Percentiles rank a stretch among this genome's conserved stretches.
Evolutionary conservation across 2,888 invertebrate genomes (phyloP).

Genomic region (Calliphora vomitoria): DNA sequence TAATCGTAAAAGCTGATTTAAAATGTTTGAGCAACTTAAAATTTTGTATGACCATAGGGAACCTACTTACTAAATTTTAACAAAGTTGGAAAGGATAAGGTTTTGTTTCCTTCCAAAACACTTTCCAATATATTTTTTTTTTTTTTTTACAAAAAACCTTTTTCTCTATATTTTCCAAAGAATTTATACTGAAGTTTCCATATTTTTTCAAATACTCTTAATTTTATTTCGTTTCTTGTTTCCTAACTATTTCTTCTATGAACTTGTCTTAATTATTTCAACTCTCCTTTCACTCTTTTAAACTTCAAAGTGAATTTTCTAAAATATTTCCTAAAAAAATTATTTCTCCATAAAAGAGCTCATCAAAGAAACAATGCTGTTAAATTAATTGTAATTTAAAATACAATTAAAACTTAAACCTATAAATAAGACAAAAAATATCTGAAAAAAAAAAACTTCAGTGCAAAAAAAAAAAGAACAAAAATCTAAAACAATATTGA

Average conservation of each 20-base stretch:
- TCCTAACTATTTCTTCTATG: neutral
- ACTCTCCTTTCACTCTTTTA: neutral
- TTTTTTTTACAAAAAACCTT: no score
- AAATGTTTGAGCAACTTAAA: no score
- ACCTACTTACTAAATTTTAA: no score
- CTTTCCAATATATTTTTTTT: no score
- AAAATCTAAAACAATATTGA: slow-evolving; percentile 47
- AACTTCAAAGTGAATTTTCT: neutral
- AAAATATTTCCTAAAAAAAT: neutral
- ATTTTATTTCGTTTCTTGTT: neutral
- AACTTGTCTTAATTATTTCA: no score
- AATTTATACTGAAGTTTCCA: no score
- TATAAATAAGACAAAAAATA: slow-evolving; percentile 25
- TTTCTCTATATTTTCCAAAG: no score
- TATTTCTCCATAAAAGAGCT: slow-evolving; percentile 67
- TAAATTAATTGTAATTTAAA: slow-evolving; percentile 70
- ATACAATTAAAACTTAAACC: slow-evolving; percentile 35
- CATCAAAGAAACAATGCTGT: slow-evolving; percentile 78
- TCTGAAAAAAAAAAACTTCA: slow-evolving; percentile 29
- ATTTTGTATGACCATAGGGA: no score
- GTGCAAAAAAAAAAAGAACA: neutral
- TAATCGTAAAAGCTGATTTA: no score
- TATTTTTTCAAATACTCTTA: no score
- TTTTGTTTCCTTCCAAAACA: no score
- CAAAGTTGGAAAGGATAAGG: no score